Percentiles rank a stretch among this genome's conserved stretches.
These are phyloP conservation scores for Aphelinus certus DNA, from an alignment of 1,140 invertebrate species.

Conservation along the genomic window DNA sequence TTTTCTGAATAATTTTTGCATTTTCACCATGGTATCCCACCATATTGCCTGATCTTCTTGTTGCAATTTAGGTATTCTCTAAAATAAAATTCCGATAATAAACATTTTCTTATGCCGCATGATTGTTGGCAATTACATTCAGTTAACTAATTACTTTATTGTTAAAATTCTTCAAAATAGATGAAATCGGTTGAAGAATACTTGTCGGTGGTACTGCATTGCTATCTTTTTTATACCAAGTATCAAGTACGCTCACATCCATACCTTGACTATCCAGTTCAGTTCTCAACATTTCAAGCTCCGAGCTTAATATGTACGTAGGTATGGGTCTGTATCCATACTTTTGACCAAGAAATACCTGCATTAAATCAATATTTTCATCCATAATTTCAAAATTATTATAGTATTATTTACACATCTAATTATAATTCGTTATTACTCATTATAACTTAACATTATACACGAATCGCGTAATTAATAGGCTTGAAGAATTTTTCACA, in stretches of 20 bases:
- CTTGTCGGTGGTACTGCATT: conserved; percentile 95
- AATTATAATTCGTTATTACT: background rate
- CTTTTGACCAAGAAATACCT: conserved; percentile 97
- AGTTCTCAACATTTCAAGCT: conserved; percentile 88
- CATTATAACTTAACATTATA: too few relatives aligned
- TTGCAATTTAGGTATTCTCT: conserved; percentile 93
- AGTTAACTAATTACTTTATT: conserved; percentile 82
- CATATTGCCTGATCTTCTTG: conserved; percentile 95
- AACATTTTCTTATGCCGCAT: background rate
- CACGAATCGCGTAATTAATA: too few relatives aligned
- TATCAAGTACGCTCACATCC: conserved; percentile 86
- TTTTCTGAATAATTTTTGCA: conserved; percentile 94
- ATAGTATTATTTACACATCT: background rate
- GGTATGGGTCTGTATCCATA: conserved; percentile 98
- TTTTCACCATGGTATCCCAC: conserved; percentile 96
- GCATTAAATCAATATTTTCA: conserved; percentile 33
- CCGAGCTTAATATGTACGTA: conserved; percentile 91
- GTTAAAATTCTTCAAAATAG: conserved; percentile 96
- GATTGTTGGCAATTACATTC: background rate
- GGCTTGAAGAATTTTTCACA: too few relatives aligned
- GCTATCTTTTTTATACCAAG: conserved; percentile 96
- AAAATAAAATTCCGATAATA: background rate
- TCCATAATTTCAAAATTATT: too few relatives aligned
- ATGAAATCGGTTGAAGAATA: conserved; percentile 95
- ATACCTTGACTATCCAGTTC: conserved; percentile 81